A percentile compares a stretch with the other conserved stretches of the same genome.
These are phyloP conservation scores for Drosophila sproati DNA, from an alignment of 1,140 invertebrate genomes.

Conservation along the genomic window DNA sequence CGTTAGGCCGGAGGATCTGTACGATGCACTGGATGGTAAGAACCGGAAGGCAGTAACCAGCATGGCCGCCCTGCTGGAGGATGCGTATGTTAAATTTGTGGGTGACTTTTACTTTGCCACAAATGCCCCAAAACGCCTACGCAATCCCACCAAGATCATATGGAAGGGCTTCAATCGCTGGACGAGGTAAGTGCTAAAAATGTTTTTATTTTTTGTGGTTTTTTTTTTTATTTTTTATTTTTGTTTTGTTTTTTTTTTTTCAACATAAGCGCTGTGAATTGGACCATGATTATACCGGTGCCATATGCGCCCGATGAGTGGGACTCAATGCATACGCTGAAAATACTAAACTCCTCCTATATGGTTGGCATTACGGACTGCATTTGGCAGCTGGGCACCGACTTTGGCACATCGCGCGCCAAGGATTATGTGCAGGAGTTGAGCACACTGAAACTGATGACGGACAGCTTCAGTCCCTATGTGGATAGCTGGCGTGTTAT, in stretches of 20 bases:
- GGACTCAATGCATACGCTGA: constrained; percentile 80
- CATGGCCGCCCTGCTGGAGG: constrained; percentile 69
- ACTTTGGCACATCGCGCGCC: constrained; percentile 71
- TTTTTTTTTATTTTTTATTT: too few species aligned
- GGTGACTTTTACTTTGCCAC: constrained; percentile 73
- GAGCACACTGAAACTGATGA: constrained; percentile 75
- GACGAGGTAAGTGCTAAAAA: constrained; percentile 60
- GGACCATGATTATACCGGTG: constrained; percentile 82
- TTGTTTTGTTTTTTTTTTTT: neutral
- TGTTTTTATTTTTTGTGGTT: neutral
- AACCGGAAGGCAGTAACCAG: constrained; percentile 66
- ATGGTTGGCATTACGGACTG: constrained; percentile 77
- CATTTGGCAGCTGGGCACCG: constrained; percentile 81
- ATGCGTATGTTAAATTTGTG: constrained; percentile 73
- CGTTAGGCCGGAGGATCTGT: constrained; percentile 73
- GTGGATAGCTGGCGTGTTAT: constrained; percentile 75
- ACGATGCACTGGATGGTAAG: constrained; percentile 71
- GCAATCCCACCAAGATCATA: constrained; percentile 79
- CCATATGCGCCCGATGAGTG: constrained; percentile 76
- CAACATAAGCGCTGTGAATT: constrained; percentile 64
- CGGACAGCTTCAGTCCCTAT: constrained; percentile 70
- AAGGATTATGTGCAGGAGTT: constrained; percentile 76
- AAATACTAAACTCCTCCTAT: constrained; percentile 79
- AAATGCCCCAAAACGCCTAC: constrained; percentile 59
- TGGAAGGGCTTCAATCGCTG: constrained; percentile 84